Base-by-base conservation (phyloP, 2,797 vertebrate species). In the Manis javanica region DNA sequence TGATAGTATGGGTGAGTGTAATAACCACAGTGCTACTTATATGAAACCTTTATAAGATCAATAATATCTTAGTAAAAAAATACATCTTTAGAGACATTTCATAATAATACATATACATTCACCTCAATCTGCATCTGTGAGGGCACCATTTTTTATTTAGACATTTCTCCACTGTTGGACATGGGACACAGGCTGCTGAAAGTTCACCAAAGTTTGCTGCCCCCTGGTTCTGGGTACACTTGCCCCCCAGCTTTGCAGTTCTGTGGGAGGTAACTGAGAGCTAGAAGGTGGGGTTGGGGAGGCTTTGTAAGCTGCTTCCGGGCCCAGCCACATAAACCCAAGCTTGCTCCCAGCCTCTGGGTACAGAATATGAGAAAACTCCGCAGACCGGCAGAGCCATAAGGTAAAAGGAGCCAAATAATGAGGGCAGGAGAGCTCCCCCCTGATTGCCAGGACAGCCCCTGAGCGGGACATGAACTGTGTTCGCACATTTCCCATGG, bases 401-500 rank as follows among this genome's bases (percentile, higher is more conserved):
- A 14, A 63, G 46, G 23, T 63, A 46, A 46, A 63, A 46, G 29
- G 39, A 46, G 3, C 29, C 39, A 46, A 82, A 82, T 8, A 21
- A 42, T 23, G 5, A 68, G 37, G 53, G 23, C n/a, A 39, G 64
- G 34, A 64, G n/a, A 51, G 24, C 34, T 24, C 16, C 10, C 49
- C 49, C 13, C 10, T 39, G n/a, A 55, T 39, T 10, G 19, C 37
- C n/a, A 18, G 10, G n/a, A 68, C 3, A 55, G 64, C 19, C 63
- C 37, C 5, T 53, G 15, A 85, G 24, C 24, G 37, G 29, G 15
- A 68, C 51, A 6, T 53, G 10, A 68, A 19, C 49, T 68, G 15
- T 37, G 5, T 39, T 37, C n/a, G 8, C 18, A 37, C 63, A 21
- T 42, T 14, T 10, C 2, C 23, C 39, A 21, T 0, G 1, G 9